Percentiles rank a stretch among this genome's conserved stretches.
Conservation (phyloP, 2,888 invertebrate species). For the Ypsolopha sequella region DNA sequence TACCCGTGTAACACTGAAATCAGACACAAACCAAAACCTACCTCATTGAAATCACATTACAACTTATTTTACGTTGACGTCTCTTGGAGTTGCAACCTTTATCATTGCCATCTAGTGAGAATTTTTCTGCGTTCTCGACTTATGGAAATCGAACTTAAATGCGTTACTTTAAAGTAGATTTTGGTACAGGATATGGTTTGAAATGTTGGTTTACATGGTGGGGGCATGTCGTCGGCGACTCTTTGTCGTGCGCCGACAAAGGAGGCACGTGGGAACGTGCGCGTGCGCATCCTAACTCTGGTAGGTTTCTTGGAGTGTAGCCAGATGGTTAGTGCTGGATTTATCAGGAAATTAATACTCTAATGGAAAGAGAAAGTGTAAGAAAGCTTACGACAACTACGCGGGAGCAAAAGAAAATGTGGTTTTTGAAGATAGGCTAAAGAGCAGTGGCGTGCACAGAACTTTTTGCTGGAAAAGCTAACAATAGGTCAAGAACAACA, state of each 20-base stretch:
- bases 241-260: constrained; percentile 68
- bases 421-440: too few relatives aligned
- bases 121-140: background rate
- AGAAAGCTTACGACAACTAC: too few relatives aligned
- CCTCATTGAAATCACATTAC: background rate
- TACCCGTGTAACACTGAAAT: background rate
- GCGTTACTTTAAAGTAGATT: constrained; percentile 6
- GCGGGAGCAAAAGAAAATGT: too few relatives aligned
- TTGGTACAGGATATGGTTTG: constrained; percentile 9
- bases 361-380: too few relatives aligned
- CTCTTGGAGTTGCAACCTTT: too few relatives aligned
- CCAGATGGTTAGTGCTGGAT: too few relatives aligned
- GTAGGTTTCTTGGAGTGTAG: too few relatives aligned
- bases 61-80: background rate
- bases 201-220: constrained; percentile 13
- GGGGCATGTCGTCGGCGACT: constrained; percentile 49
- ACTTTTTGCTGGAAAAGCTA: too few relatives aligned
- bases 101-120: too few relatives aligned
- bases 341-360: too few relatives aligned
- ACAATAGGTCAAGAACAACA: too few relatives aligned
- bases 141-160: background rate
- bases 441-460: too few relatives aligned
- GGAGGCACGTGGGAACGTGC: constrained; percentile 63
- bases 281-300: constrained; percentile 32
- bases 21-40: background rate